phyloP scores from a whole-genome alignment of 2,113 vertebrate species.

The Ophiodon elongatus region DNA sequence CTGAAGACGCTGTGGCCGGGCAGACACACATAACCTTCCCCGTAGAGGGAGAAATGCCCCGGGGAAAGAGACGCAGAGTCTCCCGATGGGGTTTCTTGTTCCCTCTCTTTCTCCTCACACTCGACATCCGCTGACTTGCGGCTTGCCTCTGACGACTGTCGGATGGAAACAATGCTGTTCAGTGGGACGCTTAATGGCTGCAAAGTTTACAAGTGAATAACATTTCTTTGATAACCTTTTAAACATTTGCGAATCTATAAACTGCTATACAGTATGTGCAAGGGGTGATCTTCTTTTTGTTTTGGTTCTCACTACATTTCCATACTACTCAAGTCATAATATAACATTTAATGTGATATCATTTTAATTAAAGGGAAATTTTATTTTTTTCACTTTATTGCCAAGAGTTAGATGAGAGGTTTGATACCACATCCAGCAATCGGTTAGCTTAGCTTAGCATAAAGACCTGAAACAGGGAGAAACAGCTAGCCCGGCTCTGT shows the following conservation, averaged over 20 bases:
- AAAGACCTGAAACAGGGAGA: background rate
- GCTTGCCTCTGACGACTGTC: background rate
- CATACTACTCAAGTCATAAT: background rate
- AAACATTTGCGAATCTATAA: background rate
- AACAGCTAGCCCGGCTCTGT: too few species aligned
- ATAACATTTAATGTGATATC: background rate
- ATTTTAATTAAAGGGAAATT: background rate
- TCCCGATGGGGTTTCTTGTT: background rate
- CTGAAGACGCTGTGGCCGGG: conserved; percentile 27
- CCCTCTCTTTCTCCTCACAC: background rate
- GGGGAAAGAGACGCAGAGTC: background rate
- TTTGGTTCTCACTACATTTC: background rate
- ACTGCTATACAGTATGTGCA: background rate
- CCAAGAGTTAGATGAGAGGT: background rate
- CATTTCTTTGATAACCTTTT: background rate
- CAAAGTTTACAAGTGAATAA: background rate
- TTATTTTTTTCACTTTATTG: background rate
- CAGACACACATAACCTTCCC: conserved; percentile 62
- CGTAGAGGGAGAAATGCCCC: background rate
- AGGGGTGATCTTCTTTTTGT: background rate
- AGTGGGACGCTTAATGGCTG: background rate
- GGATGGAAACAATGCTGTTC: background rate
- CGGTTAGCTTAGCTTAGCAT: background rate
- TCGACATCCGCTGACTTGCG: background rate
- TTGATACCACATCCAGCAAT: background rate